Conservation (phyloP, 2,888 invertebrate species). For the Euclidia mi region DNA sequence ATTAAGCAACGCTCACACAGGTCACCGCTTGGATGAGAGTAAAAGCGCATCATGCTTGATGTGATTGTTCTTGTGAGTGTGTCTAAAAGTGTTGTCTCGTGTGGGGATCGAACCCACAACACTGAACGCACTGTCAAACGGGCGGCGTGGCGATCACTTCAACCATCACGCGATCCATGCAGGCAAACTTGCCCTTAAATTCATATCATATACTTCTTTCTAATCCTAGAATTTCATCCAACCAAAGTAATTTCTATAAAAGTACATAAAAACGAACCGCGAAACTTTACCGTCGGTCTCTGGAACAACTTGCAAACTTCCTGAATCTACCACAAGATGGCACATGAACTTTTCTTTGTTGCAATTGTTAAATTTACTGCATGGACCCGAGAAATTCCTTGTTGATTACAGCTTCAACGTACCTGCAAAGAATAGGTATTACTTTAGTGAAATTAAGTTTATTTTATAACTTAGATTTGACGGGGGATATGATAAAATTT, state of each 20-base stretch:
- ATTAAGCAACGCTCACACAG: too few relatives aligned
- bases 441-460: constrained; percentile 21
- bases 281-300: constrained; percentile 29
- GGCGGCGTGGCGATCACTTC: too few relatives aligned
- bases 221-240: constrained; percentile 1
- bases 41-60: too few relatives aligned
- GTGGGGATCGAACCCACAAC: too few relatives aligned
- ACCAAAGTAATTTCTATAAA: constrained; percentile 12
- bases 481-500: too few relatives aligned
- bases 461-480: neutral
- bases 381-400: constrained; percentile 52
- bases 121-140: too few relatives aligned
- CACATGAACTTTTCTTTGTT: constrained; percentile 65
- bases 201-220: neutral
- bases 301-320: constrained; percentile 66
- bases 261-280: constrained; percentile 20
- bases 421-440: constrained; percentile 63
- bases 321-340: constrained; percentile 60
- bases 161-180: too few relatives aligned
- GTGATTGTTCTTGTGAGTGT: too few relatives aligned
- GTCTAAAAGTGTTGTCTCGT: too few relatives aligned
- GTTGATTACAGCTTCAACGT: constrained; percentile 58
- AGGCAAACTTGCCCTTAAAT: too few relatives aligned
- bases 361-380: constrained; percentile 69
- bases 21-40: too few relatives aligned